Conservation (phyloP, 2,797 vertebrate species). For the Neopelma chrysocephalum region DNA sequence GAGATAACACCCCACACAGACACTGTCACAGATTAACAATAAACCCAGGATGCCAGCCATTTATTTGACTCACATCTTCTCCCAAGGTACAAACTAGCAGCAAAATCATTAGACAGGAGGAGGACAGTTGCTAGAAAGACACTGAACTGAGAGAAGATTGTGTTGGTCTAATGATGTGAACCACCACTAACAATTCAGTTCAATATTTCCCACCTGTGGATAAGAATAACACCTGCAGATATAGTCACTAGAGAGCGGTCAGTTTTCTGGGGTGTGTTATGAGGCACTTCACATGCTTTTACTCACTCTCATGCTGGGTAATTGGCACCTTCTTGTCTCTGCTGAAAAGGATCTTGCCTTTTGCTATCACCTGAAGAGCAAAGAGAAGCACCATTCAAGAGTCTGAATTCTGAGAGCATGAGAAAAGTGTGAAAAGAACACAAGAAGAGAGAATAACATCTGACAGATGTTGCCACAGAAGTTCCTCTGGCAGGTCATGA, state of each 20-base stretch:
- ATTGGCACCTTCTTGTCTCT: constrained; percentile 46
- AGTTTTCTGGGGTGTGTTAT: background rate
- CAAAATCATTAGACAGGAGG: background rate
- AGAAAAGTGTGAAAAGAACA: background rate
- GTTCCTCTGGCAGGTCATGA: background rate
- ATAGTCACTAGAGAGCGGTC: background rate
- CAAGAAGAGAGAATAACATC: background rate
- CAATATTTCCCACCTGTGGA: background rate
- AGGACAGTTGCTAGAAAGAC: background rate
- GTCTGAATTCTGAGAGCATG: background rate
- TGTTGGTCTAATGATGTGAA: background rate
- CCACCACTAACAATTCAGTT: background rate
- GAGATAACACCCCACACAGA: background rate
- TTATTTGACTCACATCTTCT: background rate
- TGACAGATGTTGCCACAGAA: background rate
- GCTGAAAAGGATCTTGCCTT: constrained; percentile 52
- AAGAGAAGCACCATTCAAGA: background rate
- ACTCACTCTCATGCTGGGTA: constrained; percentile 41
- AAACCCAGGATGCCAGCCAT: background rate
- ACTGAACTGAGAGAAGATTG: background rate
- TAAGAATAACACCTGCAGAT: background rate
- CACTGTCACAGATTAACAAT: background rate
- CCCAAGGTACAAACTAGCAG: background rate
- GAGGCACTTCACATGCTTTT: background rate
- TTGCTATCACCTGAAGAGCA: constrained; percentile 46